Evolutionary conservation across 2,797 vertebrate species (phyloP).

Genomic region (Lophura swinhoii): DNA sequence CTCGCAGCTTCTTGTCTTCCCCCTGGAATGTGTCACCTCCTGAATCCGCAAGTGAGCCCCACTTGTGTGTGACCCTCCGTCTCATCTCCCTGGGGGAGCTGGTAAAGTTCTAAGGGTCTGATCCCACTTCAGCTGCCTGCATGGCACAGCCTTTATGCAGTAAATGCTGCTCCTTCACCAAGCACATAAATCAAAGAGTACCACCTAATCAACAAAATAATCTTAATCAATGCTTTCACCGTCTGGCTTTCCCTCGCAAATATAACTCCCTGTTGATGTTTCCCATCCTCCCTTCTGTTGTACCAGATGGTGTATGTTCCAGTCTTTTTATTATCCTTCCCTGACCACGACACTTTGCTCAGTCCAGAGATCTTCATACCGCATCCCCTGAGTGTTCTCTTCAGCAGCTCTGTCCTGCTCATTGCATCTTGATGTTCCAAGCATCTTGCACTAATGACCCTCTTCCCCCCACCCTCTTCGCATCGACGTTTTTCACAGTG

Average conservation of each 20-base stretch:
- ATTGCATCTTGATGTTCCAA: conserved; percentile 14
- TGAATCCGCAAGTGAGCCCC: not conserved
- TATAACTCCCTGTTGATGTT: conserved; percentile 80
- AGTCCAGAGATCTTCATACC: conserved; percentile 67
- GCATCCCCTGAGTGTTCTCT: conserved; percentile 46
- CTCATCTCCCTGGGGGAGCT: not conserved
- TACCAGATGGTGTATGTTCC: conserved; percentile 80
- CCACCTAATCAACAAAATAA: conserved; percentile 79
- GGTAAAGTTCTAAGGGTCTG: not conserved
- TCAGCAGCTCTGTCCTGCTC: conserved; percentile 47
- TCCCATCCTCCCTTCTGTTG: conserved; percentile 82
- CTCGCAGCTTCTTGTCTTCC: not conserved
- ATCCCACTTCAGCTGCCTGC: conserved; percentile 24
- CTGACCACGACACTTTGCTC: conserved; percentile 72
- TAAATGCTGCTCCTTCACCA: conserved; percentile 34
- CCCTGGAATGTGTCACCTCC: not conserved
- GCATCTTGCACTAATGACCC: conserved; percentile 40
- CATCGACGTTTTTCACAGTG: conserved; percentile 29
- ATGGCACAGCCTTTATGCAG: not conserved
- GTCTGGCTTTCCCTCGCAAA: conserved; percentile 80
- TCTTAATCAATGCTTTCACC: conserved; percentile 82
- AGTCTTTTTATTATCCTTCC: conserved; percentile 78
- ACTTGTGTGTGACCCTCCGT: not conserved
- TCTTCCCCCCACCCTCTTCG: not conserved
- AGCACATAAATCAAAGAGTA: conserved; percentile 73